phyloP scores from a whole-genome alignment of 1,140 invertebrate genomes.

The Saccostrea echinata region DNA sequence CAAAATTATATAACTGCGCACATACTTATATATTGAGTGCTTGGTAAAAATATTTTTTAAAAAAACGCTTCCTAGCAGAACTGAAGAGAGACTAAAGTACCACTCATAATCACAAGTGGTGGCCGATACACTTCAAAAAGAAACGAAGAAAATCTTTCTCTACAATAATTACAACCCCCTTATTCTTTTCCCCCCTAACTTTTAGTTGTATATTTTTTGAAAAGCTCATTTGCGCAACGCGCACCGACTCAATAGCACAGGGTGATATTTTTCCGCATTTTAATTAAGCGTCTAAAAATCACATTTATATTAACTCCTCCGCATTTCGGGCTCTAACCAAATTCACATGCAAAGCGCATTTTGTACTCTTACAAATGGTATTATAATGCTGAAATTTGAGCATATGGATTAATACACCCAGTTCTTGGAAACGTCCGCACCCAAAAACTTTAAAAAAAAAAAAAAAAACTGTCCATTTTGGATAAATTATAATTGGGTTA shows the following conservation, averaged over 20 bases:
- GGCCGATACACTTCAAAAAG: not conserved
- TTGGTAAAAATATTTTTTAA: not conserved
- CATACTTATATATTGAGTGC: constrained; percentile 20
- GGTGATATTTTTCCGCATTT: not conserved
- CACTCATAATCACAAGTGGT: not conserved
- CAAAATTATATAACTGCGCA: constrained; percentile 1
- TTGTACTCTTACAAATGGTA: not conserved
- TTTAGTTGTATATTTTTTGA: not conserved
- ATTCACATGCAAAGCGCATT: no score
- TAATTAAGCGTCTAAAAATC: not conserved
- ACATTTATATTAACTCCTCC: not conserved
- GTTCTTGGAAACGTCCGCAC: no score
- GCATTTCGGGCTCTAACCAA: not conserved
- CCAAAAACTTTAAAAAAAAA: no score
- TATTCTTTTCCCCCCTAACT: not conserved
- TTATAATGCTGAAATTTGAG: not conserved
- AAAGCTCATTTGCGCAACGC: not conserved
- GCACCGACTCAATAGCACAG: not conserved
- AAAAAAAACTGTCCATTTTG: no score
- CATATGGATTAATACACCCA: no score
- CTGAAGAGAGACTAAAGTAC: not conserved
- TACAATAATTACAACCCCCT: not conserved
- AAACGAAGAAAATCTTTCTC: not conserved
- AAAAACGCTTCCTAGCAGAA: not conserved
- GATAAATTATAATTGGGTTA: not conserved